Evolutionary conservation across 2,888 invertebrate genomes (phyloP).

Genomic region (Thalpophila matura): DNA sequence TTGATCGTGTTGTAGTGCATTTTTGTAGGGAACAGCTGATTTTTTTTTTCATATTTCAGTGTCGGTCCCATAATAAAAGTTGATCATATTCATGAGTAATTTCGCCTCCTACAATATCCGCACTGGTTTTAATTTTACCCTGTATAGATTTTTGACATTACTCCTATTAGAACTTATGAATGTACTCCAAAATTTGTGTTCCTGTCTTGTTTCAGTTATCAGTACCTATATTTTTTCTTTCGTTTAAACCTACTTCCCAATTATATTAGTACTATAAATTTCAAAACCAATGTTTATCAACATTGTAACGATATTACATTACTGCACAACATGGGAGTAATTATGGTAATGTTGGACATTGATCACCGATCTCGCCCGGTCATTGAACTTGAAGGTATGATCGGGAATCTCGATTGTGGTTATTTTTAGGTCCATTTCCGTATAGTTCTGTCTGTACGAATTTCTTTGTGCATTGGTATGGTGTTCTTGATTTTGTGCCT

Average conservation of each 20-base stretch:
- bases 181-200: neutral
- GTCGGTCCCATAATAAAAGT: too few relatives aligned
- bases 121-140: too few relatives aligned
- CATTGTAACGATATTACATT: slow-evolving; percentile 44
- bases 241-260: neutral
- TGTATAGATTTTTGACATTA: too few relatives aligned
- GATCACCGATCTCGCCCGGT: slow-evolving; percentile 48
- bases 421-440: slow-evolving; percentile 57
- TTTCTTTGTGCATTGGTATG: slow-evolving; percentile 16
- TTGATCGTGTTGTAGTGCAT: too few relatives aligned
- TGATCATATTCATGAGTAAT: too few relatives aligned
- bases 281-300: slow-evolving; percentile 40
- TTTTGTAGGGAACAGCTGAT: too few relatives aligned
- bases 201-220: neutral
- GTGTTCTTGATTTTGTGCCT: slow-evolving; percentile 7
- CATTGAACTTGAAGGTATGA: slow-evolving; percentile 48
- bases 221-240: neutral
- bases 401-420: slow-evolving; percentile 32
- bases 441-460: slow-evolving; percentile 34
- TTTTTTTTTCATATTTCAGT: too few relatives aligned
- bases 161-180: too few relatives aligned
- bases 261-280: neutral
- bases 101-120: too few relatives aligned
- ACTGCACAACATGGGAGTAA: slow-evolving; percentile 43
- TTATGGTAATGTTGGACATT: slow-evolving; percentile 59